Conservation (phyloP, 2,888 invertebrate species). For the Cyrtodaria siliqua region DNA sequence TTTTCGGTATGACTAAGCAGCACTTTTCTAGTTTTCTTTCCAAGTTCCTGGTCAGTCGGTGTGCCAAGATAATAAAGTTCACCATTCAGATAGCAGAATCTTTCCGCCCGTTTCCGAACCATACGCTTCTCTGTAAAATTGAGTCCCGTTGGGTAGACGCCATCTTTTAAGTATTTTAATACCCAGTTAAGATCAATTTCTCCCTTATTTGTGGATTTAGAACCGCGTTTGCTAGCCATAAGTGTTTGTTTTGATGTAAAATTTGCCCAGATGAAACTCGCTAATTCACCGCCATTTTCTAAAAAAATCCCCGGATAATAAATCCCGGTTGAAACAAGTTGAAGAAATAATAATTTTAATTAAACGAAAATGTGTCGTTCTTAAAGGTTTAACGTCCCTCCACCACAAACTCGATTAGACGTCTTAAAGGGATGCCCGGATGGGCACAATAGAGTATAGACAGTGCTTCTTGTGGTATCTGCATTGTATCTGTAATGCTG, state of each 20-base stretch:
- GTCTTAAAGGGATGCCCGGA: no score
- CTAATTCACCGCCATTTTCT: constrained; percentile 62
- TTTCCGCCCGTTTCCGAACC: constrained; percentile 66
- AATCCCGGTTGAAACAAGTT: constrained; percentile 36
- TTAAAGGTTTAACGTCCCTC: no score
- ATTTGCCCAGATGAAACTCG: constrained; percentile 48
- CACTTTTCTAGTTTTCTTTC: constrained; percentile 52
- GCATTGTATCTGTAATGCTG: no score
- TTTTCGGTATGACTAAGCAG: constrained; percentile 48
- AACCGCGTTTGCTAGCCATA: constrained; percentile 25
- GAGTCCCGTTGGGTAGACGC: constrained; percentile 55
- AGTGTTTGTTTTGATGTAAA: constrained; percentile 35
- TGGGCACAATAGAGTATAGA: no score
- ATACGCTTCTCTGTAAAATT: constrained; percentile 60
- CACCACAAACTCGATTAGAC: no score
- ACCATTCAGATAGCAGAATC: constrained; percentile 60
- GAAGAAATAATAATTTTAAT: constrained; percentile 4
- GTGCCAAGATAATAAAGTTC: constrained; percentile 58
- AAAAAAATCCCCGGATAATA: constrained; percentile 52
- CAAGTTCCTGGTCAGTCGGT: constrained; percentile 48
- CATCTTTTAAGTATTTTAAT: constrained; percentile 51
- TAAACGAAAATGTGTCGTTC: no score
- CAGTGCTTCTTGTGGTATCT: no score
- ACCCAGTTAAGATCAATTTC: constrained; percentile 59
- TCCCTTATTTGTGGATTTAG: constrained; percentile 37